Evolutionary conservation across 2,888 invertebrate species (phyloP), one percentile per base, ranked within the genome.

Genomic region (Galerucella nymphaeae): DNA sequence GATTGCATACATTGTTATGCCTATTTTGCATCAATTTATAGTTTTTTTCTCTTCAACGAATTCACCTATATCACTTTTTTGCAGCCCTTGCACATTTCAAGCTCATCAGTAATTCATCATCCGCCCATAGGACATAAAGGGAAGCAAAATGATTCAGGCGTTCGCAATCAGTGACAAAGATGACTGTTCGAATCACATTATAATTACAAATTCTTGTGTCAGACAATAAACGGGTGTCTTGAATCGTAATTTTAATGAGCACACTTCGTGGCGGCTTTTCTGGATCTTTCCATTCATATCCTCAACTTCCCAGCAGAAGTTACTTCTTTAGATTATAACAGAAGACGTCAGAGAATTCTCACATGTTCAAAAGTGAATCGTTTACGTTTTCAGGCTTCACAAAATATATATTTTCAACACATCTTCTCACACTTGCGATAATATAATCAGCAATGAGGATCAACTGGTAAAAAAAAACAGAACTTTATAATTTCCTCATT

Each of bases 181-280:
- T 66, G 58, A 66, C 58, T 66, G 45, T 41, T 45, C 16, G 58
- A 20, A 55, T 70, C 74, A 78, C 50, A 50, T 78, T 78, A 77
- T 77, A 77, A 76, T 78, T 77, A 78, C 78, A 78, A 78, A 78
- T 77, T 71, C 61, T 59, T 48, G 38, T 66, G 72, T 50, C 50
- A 72, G 73, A 78, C 78, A 78, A 78, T 78, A 72, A 73, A 77
- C 78, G 78, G 78, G 78, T 78, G 78, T 78, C 78, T 78, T 20
- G 66, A 66, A 50, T 45, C 66, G 58, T 66, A 58, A 50, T 50
- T 13, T 50, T 50, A 50, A 50, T 50, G 50, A 48, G 48, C n/a
- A n/a, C n/a, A n/a, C n/a, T n/a, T n/a, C n/a, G n/a, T n/a, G n/a
- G n/a, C n/a, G n/a, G n/a, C n/a, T n/a, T n/a, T n/a, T n/a, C n/a